These are phyloP conservation scores for Turdus rufiventris DNA, from an alignment of 2,113 vertebrate genomes.

Conservation along the genomic window DNA sequence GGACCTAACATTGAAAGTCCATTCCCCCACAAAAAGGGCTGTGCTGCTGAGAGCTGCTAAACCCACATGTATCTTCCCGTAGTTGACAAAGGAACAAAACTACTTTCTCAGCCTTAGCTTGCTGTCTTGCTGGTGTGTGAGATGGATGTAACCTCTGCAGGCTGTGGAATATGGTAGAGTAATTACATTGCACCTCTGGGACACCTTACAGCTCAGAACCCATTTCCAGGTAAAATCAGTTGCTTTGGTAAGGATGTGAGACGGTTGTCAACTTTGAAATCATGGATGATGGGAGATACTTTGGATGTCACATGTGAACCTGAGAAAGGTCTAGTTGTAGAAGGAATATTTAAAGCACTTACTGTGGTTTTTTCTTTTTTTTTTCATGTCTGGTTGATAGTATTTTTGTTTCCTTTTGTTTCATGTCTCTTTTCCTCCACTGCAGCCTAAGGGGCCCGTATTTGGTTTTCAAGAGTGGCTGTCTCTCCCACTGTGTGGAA, in stretches of 20 bases:
- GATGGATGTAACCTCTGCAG: background rate
- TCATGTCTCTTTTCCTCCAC: background rate
- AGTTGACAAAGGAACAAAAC: background rate
- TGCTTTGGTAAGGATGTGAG: background rate
- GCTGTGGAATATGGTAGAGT: background rate
- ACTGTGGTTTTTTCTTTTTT: background rate
- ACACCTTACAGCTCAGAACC: background rate
- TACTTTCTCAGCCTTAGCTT: background rate
- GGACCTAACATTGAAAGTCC: background rate
- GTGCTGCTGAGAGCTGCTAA: background rate
- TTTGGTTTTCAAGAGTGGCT: background rate
- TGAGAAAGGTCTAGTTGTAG: background rate
- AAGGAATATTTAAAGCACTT: background rate
- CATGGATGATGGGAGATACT: background rate
- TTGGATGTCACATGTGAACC: background rate
- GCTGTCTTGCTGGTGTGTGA: background rate
- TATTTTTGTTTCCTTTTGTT: background rate
- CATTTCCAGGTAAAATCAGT: background rate
- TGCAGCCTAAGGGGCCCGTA: background rate
- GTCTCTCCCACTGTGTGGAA: background rate
- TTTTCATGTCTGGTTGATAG: background rate
- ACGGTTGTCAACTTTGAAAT: background rate
- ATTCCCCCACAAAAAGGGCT: background rate
- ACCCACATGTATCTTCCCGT: fast-evolving
- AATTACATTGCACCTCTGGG: background rate